A percentile compares a stretch with the other conserved stretches of the same genome.
phyloP scores from a whole-genome alignment of 1,140 invertebrate genomes.

The Delia radicum region DNA sequence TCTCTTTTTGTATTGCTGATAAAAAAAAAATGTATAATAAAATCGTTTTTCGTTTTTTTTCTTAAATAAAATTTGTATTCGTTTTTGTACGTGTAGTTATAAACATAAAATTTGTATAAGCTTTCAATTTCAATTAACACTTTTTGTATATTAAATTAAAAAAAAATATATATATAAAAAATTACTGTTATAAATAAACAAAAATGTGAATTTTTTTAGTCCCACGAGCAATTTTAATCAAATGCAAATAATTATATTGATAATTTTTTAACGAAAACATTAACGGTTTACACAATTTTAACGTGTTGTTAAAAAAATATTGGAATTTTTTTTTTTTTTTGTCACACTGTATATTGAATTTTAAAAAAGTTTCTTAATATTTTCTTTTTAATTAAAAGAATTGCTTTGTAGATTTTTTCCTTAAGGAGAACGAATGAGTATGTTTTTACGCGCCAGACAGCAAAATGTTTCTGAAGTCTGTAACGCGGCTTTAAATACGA shows the following conservation, averaged over 20 bases:
- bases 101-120: too few relatives aligned
- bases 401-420: too few relatives aligned
- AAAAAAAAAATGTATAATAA: not conserved
- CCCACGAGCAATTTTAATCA: not conserved
- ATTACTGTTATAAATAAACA: constrained; percentile 6
- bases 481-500: constrained; percentile 20
- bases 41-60: not conserved
- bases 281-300: not conserved
- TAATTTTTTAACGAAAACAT: constrained; percentile 10
- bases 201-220: constrained; percentile 15
- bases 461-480: constrained; percentile 13
- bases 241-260: not conserved
- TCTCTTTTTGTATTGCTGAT: not conserved
- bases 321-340: not conserved
- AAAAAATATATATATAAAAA: too few relatives aligned
- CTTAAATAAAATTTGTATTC: not conserved
- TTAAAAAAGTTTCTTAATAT: too few relatives aligned
- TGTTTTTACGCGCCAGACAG: constrained; percentile 21
- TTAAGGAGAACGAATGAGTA: not conserved
- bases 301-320: not conserved
- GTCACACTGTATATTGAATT: not conserved
- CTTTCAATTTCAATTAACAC: too few relatives aligned
- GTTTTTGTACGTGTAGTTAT: too few relatives aligned
- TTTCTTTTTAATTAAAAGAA: not conserved
- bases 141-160: not conserved